Percentiles rank a stretch among this genome's conserved stretches.
These are phyloP conservation scores for Hirtodrosophila cameraria DNA, from an alignment of 2,888 invertebrate species.

Conservation along the genomic window DNA sequence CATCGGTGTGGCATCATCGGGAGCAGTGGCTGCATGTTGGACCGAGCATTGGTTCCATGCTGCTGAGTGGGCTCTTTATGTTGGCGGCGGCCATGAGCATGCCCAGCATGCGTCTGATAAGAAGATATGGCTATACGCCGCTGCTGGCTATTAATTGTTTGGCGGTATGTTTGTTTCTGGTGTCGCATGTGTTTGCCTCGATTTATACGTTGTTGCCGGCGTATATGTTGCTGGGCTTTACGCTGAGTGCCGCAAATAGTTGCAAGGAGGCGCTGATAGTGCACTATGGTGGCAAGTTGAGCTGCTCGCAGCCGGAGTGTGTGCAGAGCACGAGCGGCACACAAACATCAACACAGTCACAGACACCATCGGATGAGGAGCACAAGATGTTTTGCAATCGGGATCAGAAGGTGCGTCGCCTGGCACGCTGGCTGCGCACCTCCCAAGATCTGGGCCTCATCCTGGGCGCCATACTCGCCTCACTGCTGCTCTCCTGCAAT, in stretches of 20 bases:
- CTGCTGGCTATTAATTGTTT: slow-evolving; percentile 85
- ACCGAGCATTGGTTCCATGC: slow-evolving; percentile 86
- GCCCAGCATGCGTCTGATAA: slow-evolving; percentile 85
- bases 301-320: slow-evolving; percentile 83
- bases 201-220: slow-evolving; percentile 85
- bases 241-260: slow-evolving; percentile 84
- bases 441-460: slow-evolving; percentile 86
- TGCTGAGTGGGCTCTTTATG: slow-evolving; percentile 87
- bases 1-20: slow-evolving; percentile 84
- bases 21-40: slow-evolving; percentile 83
- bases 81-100: slow-evolving; percentile 86
- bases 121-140: slow-evolving; percentile 85
- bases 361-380: slow-evolving; percentile 79
- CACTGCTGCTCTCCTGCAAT: slow-evolving; percentile 84
- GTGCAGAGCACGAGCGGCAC: slow-evolving; percentile 56
- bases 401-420: slow-evolving; percentile 84
- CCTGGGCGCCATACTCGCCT: slow-evolving; percentile 85
- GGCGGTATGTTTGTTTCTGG: slow-evolving; percentile 86
- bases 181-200: slow-evolving; percentile 86
- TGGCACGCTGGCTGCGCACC: slow-evolving; percentile 86
- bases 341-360: slow-evolving; percentile 42
- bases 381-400: slow-evolving; percentile 83
- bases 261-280: slow-evolving; percentile 82
- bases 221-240: slow-evolving; percentile 86
- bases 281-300: slow-evolving; percentile 81